These are phyloP conservation scores for Xanthia icteritia DNA, from an alignment of 2,888 invertebrate species.

Conservation along the genomic window DNA sequence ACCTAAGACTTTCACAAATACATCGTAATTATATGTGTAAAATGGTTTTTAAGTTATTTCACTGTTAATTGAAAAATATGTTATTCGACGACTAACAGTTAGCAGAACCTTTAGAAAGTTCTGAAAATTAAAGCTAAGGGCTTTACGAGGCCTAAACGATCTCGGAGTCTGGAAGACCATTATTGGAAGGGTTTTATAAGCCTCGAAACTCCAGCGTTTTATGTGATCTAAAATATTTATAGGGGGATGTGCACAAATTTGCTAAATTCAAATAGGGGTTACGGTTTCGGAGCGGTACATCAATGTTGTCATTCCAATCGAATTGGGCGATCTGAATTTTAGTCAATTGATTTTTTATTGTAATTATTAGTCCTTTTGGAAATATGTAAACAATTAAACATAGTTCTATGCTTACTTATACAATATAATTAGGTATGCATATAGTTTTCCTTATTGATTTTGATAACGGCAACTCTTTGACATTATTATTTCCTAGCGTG, in stretches of 20 bases:
- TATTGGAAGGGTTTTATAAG: conserved; percentile 71
- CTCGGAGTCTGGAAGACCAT: conserved; percentile 60
- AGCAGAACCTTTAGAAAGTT: conserved; percentile 53
- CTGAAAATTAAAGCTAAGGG: conserved; percentile 65
- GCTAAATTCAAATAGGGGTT: conserved; percentile 57
- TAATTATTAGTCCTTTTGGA: background rate
- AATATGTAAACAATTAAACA: background rate
- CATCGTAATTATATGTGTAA: conserved; percentile 78
- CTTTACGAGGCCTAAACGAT: conserved; percentile 69
- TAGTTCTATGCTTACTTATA: too few relatives aligned
- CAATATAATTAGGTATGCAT: too few relatives aligned
- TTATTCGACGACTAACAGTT: conserved; percentile 69
- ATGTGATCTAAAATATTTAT: conserved; percentile 70
- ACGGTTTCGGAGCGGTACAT: conserved; percentile 41
- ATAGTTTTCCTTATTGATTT: too few relatives aligned
- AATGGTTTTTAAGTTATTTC: conserved; percentile 65
- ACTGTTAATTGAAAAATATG: conserved; percentile 69
- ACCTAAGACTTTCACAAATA: conserved; percentile 75
- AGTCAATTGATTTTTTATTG: conserved; percentile 14
- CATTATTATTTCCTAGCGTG: too few relatives aligned
- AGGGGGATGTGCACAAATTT: conserved; percentile 56
- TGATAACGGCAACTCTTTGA: too few relatives aligned
- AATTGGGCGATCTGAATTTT: conserved; percentile 11
- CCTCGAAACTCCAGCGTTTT: conserved; percentile 67
- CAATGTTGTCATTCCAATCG: conserved; percentile 32